Conservation (phyloP, 2,888 invertebrate species). For the Arge pagana region DNA sequence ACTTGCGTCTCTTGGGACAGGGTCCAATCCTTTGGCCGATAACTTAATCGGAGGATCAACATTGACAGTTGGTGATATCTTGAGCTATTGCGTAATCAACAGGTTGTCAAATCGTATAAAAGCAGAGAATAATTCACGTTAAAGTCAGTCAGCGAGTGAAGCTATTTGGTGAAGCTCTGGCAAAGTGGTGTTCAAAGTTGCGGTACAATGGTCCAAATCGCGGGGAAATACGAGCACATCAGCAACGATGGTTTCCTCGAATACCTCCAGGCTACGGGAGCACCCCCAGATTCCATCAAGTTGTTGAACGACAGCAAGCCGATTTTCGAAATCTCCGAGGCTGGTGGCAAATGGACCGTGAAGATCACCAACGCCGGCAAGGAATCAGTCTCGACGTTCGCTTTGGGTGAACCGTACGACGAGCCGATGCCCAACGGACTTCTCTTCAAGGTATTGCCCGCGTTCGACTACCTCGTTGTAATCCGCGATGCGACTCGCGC, state of each 20-base stretch:
- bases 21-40: conserved; percentile 17
- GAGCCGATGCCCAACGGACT: conserved; percentile 46
- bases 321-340: conserved; percentile 42
- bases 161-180: too few species aligned
- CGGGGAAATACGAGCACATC: conserved; percentile 51
- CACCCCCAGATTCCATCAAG: conserved; percentile 35
- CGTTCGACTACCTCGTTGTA: too few species aligned
- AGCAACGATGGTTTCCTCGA: conserved; percentile 52
- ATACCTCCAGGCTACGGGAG: conserved; percentile 47
- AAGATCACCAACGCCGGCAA: conserved; percentile 47
- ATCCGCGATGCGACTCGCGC: too few species aligned
- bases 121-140: too few species aligned
- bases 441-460: conserved; percentile 10
- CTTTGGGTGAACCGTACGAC: conserved; percentile 50
- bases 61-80: too few species aligned
- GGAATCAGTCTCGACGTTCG: conserved; percentile 45
- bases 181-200: too few species aligned
- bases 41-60: conserved; percentile 20
- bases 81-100: too few species aligned
- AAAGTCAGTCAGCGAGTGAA: too few species aligned
- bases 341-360: conserved; percentile 46
- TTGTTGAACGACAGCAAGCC: conserved; percentile 48
- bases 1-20: conserved; percentile 15
- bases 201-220: conserved; percentile 52
- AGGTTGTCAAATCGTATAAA: too few species aligned